Conservation (phyloP, 2,888 invertebrate species). For the Drosophila cyrtoloma region DNA sequence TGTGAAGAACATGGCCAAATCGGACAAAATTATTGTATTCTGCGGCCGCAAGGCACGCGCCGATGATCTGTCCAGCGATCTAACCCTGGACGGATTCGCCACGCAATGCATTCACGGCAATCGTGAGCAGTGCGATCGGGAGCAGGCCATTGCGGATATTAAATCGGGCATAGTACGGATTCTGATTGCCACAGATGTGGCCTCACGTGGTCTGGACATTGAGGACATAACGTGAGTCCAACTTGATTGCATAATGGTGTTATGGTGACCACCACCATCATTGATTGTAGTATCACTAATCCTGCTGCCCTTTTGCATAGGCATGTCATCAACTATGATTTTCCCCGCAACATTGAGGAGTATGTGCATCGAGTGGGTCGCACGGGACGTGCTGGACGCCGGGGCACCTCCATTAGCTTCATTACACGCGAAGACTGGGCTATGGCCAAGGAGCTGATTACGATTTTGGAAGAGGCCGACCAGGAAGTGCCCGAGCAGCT, state of each 20-base stretch:
- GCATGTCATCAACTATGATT: constrained; percentile 96
- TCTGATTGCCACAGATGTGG: constrained; percentile 97
- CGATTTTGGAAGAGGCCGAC: constrained; percentile 93
- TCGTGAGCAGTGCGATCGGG: constrained; percentile 92
- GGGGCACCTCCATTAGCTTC: constrained; percentile 93
- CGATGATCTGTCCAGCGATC: constrained; percentile 92
- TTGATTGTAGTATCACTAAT: neutral
- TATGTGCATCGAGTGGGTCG: constrained; percentile 97
- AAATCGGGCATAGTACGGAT: constrained; percentile 92
- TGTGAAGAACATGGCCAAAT: constrained; percentile 88
- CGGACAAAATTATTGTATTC: constrained; percentile 96
- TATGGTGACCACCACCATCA: neutral
- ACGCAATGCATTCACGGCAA: constrained; percentile 96
- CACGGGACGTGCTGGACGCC: constrained; percentile 95
- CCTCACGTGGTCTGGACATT: constrained; percentile 97
- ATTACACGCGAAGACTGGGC: constrained; percentile 93
- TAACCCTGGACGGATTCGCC: constrained; percentile 89
- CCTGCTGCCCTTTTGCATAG: constrained; percentile 43
- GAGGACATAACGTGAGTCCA: constrained; percentile 90
- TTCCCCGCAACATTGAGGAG: constrained; percentile 97
- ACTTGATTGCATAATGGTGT: neutral
- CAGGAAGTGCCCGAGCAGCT: constrained; percentile 93
- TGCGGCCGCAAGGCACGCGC: constrained; percentile 94
- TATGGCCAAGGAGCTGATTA: constrained; percentile 92
- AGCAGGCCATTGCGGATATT: constrained; percentile 94